phyloP scores from a whole-genome alignment of 2,797 vertebrate species.

The Argya squamiceps region DNA sequence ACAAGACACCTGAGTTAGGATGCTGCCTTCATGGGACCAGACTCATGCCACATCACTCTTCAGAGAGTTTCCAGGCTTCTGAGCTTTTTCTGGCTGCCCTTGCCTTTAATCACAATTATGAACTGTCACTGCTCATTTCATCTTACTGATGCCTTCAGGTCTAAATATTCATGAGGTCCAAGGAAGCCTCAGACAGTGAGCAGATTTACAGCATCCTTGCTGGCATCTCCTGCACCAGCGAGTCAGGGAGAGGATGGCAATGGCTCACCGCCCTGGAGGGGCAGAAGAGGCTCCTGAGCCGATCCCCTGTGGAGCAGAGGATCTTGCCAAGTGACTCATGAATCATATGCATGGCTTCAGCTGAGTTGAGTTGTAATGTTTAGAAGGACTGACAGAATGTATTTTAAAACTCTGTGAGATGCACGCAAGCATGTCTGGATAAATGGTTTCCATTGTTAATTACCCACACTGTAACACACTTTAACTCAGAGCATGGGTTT shows the following conservation, averaged over 20 bases:
- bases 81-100: not conserved
- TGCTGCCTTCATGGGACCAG: not conserved
- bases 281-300: not conserved
- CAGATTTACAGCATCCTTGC: not conserved
- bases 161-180: not conserved
- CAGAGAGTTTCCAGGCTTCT: not conserved
- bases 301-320: not conserved
- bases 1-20: not conserved
- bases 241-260: not conserved
- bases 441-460: not conserved
- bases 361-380: not conserved
- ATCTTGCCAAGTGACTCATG: not conserved
- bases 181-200: not conserved
- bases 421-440: not conserved
- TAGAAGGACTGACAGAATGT: not conserved
- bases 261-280: fast-evolving
- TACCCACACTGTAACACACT: not conserved
- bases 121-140: not conserved
- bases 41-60: not conserved
- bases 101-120: not conserved
- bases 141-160: not conserved
- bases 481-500: not conserved
- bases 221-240: not conserved
- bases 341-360: not conserved
- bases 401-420: not conserved